Conservation (phyloP, 2,797 vertebrate genomes). For the Gorsachius magnificus region DNA sequence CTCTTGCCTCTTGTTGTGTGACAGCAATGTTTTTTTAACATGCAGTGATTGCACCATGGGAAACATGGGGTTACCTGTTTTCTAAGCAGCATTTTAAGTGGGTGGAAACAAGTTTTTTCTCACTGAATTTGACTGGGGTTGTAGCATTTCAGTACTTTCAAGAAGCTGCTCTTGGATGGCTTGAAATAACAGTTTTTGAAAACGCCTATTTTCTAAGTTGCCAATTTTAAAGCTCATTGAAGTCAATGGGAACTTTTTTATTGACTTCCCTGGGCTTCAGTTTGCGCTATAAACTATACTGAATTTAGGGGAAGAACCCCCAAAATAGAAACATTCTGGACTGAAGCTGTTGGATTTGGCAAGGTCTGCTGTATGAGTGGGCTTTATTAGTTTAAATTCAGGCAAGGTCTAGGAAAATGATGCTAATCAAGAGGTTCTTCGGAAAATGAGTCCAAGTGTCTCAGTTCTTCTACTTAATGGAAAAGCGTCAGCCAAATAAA, state of each 20-base stretch:
- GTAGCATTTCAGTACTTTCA: background rate
- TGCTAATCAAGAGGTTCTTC: background rate
- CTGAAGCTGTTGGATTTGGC: constrained; percentile 1
- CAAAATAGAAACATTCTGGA: background rate
- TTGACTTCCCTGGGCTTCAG: background rate
- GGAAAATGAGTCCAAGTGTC: background rate
- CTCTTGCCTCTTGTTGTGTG: background rate
- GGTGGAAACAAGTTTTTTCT: background rate
- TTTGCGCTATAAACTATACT: background rate
- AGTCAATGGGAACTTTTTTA: background rate
- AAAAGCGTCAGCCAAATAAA: background rate
- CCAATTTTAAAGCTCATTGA: background rate
- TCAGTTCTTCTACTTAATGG: background rate
- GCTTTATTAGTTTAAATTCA: background rate
- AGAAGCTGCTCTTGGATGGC: background rate
- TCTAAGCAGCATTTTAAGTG: background rate
- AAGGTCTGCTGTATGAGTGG: background rate
- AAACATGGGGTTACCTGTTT: background rate
- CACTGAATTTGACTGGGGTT: background rate
- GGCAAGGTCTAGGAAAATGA: background rate
- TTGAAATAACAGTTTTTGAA: background rate
- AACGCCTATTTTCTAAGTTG: background rate
- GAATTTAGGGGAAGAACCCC: background rate
- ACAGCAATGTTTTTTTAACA: background rate
- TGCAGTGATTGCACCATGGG: background rate